Conservation (phyloP, 2,113 vertebrate species). For the Chaenogobius annularis region DNA sequence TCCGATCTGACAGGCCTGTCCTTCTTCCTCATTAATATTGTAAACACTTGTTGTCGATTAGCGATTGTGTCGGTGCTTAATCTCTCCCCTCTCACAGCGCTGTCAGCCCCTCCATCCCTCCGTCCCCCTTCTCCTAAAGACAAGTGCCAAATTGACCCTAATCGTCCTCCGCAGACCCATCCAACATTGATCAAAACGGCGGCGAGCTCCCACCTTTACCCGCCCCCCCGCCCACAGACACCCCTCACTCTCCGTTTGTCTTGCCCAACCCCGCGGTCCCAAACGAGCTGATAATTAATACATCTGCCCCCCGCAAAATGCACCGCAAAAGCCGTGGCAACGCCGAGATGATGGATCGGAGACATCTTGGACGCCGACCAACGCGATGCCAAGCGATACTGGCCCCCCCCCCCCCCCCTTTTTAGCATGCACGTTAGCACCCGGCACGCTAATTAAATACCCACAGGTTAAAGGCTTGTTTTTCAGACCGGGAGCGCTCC, state of each 20-base stretch:
- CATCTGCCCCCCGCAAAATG: conserved; percentile 74
- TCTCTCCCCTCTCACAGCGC: not conserved
- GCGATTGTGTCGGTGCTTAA: not conserved
- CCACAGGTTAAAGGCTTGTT: conserved; percentile 58
- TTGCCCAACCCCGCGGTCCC: not conserved
- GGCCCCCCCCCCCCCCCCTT: conserved; percentile 47
- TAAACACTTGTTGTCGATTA: conserved; percentile 9
- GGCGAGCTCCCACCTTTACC: conserved; percentile 22
- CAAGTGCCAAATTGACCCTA: conserved; percentile 47
- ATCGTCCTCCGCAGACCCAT: conserved; percentile 55
- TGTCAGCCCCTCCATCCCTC: not conserved
- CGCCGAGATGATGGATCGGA: conserved; percentile 79
- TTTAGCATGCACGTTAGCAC: conserved; percentile 68
- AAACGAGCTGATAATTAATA: conserved; percentile 83
- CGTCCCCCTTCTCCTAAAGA: conserved; percentile 12
- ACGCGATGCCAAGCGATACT: conserved; percentile 41
- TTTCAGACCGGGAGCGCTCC: conserved; percentile 48
- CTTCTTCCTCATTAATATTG: conserved; percentile 1
- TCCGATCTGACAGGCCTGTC: not conserved
- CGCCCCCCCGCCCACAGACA: conserved; percentile 25
- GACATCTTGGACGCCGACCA: conserved; percentile 69
- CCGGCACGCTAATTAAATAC: conserved; percentile 63
- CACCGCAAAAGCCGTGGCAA: conserved; percentile 72
- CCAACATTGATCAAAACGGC: conserved; percentile 62
- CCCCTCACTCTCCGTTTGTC: not conserved